Evolutionary conservation across 2,113 vertebrate genomes (phyloP), one percentile per base, ranked within the genome.

Genomic region (Periophthalmodon schlosseri): DNA sequence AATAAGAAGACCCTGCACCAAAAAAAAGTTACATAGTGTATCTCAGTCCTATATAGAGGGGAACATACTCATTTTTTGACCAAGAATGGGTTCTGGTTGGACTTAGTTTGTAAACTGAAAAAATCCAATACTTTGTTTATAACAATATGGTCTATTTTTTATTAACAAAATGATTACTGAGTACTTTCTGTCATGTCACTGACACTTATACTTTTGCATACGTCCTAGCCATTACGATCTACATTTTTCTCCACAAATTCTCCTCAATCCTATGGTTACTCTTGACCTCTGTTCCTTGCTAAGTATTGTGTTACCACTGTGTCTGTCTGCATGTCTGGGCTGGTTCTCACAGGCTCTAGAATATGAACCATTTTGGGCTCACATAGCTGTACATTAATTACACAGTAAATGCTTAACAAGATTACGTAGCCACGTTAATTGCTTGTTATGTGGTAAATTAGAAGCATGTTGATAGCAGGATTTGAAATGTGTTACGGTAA

Each of bases 401-500:
- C 61, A 39, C 9, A 21, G 7, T 56, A 57, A 64, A 75, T 7
- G 67, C 58, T 15, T 8, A 75, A 65, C 21, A 52, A 2, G 60
- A 67, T 39, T 66, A 9, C 36, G 23, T 64, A 39, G 44, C 60
- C 2, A 15, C 15, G 4, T 20, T 47, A 77, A 56, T 14, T 68
- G 68, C 69, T 28, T 68, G 20, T 33, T 64, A 58, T 60, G 57
- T 33, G 57, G 50, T 16, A 23, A 70, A 80, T 68, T 44, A 24
- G 47, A 75, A 67, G 11, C 34, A 66, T 13, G 46, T 57, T 44
- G 60, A 73, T 57, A 21, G 21, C 15, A 49, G 16, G 24, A 65
- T 67, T 3, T 21, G 36, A 73, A 28, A n/a, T 6, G 11, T 72
- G 60, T 63, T 10, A 33, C 33, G 28, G 33, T n/a, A 67, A 34